phyloP scores from a whole-genome alignment of 2,797 vertebrate species.

The Sebastes matsubarae region DNA sequence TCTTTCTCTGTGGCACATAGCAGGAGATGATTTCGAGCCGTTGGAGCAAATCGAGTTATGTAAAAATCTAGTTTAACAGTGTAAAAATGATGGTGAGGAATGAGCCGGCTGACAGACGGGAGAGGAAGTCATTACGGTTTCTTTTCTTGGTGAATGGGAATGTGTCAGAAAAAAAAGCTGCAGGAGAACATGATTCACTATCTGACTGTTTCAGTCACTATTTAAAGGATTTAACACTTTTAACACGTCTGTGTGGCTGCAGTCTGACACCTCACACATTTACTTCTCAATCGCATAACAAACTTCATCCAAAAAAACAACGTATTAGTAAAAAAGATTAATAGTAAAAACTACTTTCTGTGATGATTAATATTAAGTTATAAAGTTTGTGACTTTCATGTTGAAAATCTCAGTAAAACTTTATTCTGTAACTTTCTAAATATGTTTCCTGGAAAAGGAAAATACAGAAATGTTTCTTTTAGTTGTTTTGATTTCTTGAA shows the following conservation, averaged over 20 bases:
- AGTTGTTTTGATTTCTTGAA: neutral
- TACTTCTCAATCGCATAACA: neutral
- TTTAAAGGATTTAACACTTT: neutral
- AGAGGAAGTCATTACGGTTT: neutral
- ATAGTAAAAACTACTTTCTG: too few species aligned
- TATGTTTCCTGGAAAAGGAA: too few species aligned
- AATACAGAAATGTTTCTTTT: neutral
- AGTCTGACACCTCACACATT: neutral
- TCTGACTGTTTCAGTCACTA: neutral
- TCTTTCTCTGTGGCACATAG: slow-evolving; percentile 64
- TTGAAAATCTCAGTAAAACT: neutral
- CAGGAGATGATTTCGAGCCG: slow-evolving; percentile 56
- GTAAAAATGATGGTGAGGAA: neutral
- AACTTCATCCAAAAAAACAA: neutral
- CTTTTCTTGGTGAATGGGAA: too few species aligned
- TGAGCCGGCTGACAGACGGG: neutral
- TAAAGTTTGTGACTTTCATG: neutral
- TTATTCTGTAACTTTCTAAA: neutral
- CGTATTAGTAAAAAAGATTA: neutral
- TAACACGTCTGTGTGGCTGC: neutral
- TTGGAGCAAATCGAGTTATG: neutral
- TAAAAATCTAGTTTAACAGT: slow-evolving; percentile 24
- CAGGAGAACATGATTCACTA: too few species aligned
- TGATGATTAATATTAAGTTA: neutral
- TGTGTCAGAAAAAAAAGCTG: neutral